A percentile compares a stretch with the other conserved stretches of the same genome.
Evolutionary conservation across 2,113 vertebrate species (phyloP).

Genomic region (Myrmecobius fasciatus): DNA sequence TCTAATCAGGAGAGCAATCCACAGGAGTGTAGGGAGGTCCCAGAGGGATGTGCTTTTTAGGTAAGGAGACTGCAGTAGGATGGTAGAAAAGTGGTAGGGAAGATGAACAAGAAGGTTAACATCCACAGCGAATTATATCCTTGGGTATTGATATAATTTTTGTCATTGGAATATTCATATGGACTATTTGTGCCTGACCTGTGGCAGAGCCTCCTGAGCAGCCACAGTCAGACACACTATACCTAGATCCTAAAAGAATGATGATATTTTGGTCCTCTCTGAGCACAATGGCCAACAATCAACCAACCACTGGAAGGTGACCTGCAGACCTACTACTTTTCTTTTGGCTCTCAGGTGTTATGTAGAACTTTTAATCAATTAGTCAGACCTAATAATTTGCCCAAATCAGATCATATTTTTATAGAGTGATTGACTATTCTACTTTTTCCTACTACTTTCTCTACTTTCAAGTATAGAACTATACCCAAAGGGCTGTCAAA

Average conservation of each 20-base stretch:
- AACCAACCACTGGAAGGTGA: neutral
- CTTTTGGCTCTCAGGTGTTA: slow-evolving; percentile 35
- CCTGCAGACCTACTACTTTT: slow-evolving; percentile 36
- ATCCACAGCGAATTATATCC: neutral
- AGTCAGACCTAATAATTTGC: slow-evolving; percentile 58
- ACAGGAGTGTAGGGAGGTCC: neutral
- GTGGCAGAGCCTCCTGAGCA: neutral
- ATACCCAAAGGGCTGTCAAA: too few relatives aligned
- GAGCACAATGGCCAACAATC: neutral
- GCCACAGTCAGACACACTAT: neutral
- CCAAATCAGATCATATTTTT: slow-evolving; percentile 34
- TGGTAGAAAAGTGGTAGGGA: neutral
- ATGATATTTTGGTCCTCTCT: neutral
- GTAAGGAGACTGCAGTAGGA: neutral
- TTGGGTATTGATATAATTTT: neutral
- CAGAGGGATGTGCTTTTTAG: neutral
- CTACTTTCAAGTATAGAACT: too few relatives aligned
- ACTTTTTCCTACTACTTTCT: neutral
- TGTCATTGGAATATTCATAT: neutral
- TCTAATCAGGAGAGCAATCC: neutral
- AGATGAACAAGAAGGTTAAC: slow-evolving; percentile 1
- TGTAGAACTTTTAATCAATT: slow-evolving; percentile 49
- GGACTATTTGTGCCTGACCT: neutral
- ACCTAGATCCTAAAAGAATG: too few relatives aligned
- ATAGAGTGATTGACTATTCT: slow-evolving; percentile 19